Evolutionary conservation across 1,140 invertebrate species (phyloP).

Genomic region (Metaphire vulgaris): DNA sequence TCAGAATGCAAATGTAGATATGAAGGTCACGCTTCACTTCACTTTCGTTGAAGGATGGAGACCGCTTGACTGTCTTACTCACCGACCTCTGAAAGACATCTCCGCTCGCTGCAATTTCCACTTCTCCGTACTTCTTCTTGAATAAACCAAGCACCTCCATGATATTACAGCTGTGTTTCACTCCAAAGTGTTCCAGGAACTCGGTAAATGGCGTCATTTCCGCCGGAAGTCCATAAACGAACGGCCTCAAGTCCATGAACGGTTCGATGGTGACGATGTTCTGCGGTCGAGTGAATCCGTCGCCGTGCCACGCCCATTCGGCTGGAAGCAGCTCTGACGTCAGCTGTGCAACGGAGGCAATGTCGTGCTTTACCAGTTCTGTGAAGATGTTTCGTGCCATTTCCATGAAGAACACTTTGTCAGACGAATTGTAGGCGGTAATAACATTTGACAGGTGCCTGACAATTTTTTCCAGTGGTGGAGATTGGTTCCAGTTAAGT

Average conservation of each 20-base stretch:
- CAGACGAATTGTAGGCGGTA: slow-evolving; percentile 2
- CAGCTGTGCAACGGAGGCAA: background rate
- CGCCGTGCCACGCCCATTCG: slow-evolving; percentile 27
- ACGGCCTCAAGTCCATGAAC: slow-evolving; percentile 30
- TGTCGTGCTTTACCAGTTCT: slow-evolving; percentile 1
- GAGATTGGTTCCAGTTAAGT: background rate
- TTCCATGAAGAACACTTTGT: slow-evolving; percentile 22
- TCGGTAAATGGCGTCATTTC: slow-evolving; percentile 16
- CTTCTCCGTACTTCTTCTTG: slow-evolving; percentile 17
- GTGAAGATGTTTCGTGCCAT: slow-evolving; percentile 17
- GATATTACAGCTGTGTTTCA: slow-evolving; percentile 7
- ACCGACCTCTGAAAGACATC: background rate
- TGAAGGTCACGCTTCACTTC: slow-evolving; percentile 27
- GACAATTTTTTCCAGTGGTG: background rate
- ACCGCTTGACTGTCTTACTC: background rate
- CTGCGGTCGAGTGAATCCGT: slow-evolving; percentile 21
- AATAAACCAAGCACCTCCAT: slow-evolving; percentile 20
- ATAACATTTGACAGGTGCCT: slow-evolving; percentile 25
- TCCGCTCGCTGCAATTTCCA: background rate
- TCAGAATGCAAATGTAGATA: slow-evolving; percentile 27
- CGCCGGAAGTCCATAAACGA: slow-evolving; percentile 20
- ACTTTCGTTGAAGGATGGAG: background rate
- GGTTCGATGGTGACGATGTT: slow-evolving; percentile 23
- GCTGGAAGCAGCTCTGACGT: background rate
- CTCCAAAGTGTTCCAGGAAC: slow-evolving; percentile 20